Evolutionary conservation across 2,797 vertebrate genomes (phyloP).

Genomic region (Coregonus sp.): DNA sequence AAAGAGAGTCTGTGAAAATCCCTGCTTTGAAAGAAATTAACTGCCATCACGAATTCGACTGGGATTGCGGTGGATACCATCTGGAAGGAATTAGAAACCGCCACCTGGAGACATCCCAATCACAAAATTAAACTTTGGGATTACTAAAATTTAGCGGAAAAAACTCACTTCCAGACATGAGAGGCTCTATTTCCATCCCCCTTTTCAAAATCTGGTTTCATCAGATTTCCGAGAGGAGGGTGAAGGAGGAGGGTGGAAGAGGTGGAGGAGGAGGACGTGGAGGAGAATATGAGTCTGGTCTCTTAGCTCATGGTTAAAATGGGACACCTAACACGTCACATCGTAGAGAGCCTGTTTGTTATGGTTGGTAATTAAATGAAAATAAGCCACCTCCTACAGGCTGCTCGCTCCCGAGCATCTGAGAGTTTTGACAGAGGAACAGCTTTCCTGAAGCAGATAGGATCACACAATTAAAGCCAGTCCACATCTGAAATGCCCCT

Average conservation of each 20-base stretch:
- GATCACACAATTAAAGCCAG: constrained; percentile 34
- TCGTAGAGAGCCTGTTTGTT: not conserved
- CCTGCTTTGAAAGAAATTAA: not conserved
- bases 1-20: not conserved
- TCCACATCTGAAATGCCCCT: constrained; percentile 17
- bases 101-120: constrained; percentile 55
- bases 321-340: not conserved
- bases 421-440: not conserved
- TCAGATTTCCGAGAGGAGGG: constrained; percentile 18
- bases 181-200: constrained; percentile 11
- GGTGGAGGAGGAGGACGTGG: not conserved
- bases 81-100: constrained; percentile 50
- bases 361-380: constrained; percentile 30
- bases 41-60: not conserved
- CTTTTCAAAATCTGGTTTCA: constrained; percentile 17
- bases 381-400: not conserved
- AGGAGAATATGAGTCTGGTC: not conserved
- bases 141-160: constrained; percentile 51
- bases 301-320: constrained; percentile 1
- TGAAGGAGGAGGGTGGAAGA: constrained; percentile 4
- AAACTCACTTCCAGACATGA: constrained; percentile 33
- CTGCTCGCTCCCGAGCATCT: not conserved
- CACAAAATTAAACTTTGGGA: constrained; percentile 56
- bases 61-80: constrained; percentile 35
- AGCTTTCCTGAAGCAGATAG: constrained; percentile 18